Conservation (phyloP, 2,113 vertebrate species). For the Aleadryas rufinucha region DNA sequence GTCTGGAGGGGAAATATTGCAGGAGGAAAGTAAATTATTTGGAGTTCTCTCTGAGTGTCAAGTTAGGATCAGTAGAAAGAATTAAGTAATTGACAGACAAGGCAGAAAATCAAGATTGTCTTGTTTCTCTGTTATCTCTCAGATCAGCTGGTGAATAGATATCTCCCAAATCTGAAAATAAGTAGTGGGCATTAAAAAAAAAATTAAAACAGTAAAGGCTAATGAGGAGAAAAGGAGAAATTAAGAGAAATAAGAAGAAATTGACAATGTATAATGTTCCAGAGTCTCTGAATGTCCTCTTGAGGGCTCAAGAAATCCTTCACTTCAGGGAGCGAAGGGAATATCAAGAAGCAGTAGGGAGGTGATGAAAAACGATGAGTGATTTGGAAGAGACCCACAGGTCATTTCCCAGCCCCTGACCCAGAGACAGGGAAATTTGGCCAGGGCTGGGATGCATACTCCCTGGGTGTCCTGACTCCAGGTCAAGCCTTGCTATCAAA, state of each 20-base stretch:
- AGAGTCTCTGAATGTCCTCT: background rate
- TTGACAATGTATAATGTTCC: background rate
- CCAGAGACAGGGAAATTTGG: background rate
- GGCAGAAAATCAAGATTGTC: background rate
- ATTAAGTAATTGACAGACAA: background rate
- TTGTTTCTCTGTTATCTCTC: background rate
- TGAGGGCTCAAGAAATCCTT: background rate
- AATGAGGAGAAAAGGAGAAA: background rate
- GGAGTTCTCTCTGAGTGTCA: background rate
- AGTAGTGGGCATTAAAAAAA: background rate
- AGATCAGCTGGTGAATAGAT: background rate
- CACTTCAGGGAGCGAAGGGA: background rate
- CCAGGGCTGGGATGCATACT: background rate
- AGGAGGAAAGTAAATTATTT: background rate
- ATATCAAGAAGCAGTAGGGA: background rate
- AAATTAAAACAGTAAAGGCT: background rate
- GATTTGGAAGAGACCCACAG: background rate
- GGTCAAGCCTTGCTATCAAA: background rate
- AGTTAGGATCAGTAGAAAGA: background rate
- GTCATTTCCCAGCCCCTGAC: background rate
- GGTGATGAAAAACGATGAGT: background rate
- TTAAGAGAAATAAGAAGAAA: background rate
- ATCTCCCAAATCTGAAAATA: background rate
- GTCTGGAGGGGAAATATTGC: background rate
- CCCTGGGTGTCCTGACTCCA: background rate